Evolutionary conservation across 2,797 vertebrate genomes (phyloP).

Genomic region (Cossypha niveicapilla): DNA sequence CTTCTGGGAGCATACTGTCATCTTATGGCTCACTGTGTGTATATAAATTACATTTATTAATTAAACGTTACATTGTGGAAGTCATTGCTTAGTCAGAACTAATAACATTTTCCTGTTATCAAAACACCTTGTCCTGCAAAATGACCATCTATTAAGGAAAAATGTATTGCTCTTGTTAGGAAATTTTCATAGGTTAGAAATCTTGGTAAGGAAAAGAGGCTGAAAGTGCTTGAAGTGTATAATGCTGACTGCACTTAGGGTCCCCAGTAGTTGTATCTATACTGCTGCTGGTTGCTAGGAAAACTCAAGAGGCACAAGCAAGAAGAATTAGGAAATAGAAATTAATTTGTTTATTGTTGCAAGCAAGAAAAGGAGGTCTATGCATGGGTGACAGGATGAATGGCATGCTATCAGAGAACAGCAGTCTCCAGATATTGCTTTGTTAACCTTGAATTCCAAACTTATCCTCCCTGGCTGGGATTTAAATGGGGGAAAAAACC

Average conservation of each 20-base stretch:
- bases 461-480: not conserved
- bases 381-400: not conserved
- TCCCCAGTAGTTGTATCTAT: not conserved
- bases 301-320: not conserved
- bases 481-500: rapidly evolving
- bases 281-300: not conserved
- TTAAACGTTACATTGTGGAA: not conserved
- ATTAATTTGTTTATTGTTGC: not conserved
- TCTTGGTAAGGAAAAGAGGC: not conserved
- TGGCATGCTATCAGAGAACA: not conserved
- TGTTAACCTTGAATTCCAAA: not conserved
- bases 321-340: not conserved
- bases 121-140: not conserved
- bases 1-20: not conserved
- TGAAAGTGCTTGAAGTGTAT: not conserved
- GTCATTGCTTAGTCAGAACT: not conserved
- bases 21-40: not conserved
- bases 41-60: slow-evolving; percentile 4
- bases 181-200: not conserved
- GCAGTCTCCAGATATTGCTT: not conserved
- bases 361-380: not conserved
- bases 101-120: not conserved
- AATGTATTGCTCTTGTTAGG: not conserved
- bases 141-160: not conserved
- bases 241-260: not conserved